A percentile compares a stretch with the other conserved stretches of the same genome.
phyloP scores from a whole-genome alignment of 1,140 invertebrate genomes.

The Maniola jurtina region DNA sequence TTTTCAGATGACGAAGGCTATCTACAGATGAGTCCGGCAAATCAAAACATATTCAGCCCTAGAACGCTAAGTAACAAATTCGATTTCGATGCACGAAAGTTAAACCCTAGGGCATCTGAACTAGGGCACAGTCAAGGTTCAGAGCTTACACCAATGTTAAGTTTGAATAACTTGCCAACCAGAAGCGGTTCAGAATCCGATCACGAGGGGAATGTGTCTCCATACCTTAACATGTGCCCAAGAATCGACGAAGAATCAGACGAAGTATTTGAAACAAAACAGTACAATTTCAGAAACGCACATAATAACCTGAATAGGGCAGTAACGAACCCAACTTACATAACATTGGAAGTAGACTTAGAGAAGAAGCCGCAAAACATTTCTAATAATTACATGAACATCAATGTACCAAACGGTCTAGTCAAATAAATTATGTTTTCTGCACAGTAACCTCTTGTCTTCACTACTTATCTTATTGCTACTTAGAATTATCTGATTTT shows the following conservation, averaged over 20 bases:
- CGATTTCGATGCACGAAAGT: conserved; percentile 63
- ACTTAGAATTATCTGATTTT: conserved; percentile 25
- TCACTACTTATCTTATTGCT: conserved; percentile 26
- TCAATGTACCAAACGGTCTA: conserved; percentile 65
- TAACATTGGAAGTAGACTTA: conserved; percentile 49
- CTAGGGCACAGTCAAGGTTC: conserved; percentile 61
- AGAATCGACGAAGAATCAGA: conserved; percentile 55
- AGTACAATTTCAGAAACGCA: conserved; percentile 83
- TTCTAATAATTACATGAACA: conserved; percentile 60
- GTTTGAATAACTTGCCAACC: conserved; percentile 62
- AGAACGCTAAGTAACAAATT: conserved; percentile 55
- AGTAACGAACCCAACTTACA: conserved; percentile 71
- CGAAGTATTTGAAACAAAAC: conserved; percentile 73
- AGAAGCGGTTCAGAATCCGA: conserved; percentile 68
- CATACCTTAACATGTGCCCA: conserved; percentile 56
- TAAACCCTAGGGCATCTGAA: conserved; percentile 47
- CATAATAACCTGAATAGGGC: conserved; percentile 71
- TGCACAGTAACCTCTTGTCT: conserved; percentile 26
- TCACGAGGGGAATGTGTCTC: conserved; percentile 58
- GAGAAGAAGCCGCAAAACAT: conserved; percentile 64
- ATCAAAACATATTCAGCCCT: conserved; percentile 62
- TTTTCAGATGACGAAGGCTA: conserved; percentile 74
- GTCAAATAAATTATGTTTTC: conserved; percentile 57
- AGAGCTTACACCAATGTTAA: conserved; percentile 81
- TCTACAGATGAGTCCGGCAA: conserved; percentile 69